Percentiles rank a stretch among this genome's conserved stretches.
Evolutionary conservation across 2,797 vertebrate species (phyloP).

Genomic region (Enteromius mattozi): DNA sequence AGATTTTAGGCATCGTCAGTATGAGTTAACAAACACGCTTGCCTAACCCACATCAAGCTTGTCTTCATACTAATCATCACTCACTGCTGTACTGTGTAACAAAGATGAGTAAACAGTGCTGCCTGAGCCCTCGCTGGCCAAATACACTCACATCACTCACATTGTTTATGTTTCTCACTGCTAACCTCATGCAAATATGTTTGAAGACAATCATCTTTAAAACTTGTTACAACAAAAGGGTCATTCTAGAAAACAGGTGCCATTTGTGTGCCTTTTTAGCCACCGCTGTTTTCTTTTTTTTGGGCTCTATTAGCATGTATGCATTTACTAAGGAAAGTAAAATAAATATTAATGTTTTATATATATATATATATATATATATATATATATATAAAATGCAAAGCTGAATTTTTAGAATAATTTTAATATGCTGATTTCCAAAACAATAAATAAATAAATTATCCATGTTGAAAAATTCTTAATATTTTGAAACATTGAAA

Average conservation of each 20-base stretch:
- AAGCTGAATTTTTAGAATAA: background rate
- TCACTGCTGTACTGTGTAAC: background rate
- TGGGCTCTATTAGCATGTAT: background rate
- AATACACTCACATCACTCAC: constrained; percentile 1
- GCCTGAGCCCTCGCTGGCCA: background rate
- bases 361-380: background rate
- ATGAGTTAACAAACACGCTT: constrained; percentile 26
- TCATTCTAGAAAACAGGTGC: constrained; percentile 10
- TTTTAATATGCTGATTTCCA: background rate
- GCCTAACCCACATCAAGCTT: constrained; percentile 35
- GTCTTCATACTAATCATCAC: constrained; percentile 24
- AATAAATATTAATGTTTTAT: background rate
- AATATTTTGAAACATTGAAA: background rate
- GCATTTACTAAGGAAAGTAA: background rate
- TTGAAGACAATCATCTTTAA: background rate
- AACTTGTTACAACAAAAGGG: background rate
- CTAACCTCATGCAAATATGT: constrained; percentile 20
- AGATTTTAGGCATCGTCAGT: constrained; percentile 4
- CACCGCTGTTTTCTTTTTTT: background rate
- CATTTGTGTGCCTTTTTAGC: background rate
- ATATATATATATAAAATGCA: background rate
- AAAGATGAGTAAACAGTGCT: background rate
- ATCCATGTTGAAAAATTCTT: background rate
- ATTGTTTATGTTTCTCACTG: background rate
- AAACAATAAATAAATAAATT: too few relatives aligned